Percentiles rank a stretch among this genome's conserved stretches.
These are phyloP conservation scores for Siniperca scherzeri DNA, from an alignment of 2,797 vertebrate genomes.

Conservation along the genomic window DNA sequence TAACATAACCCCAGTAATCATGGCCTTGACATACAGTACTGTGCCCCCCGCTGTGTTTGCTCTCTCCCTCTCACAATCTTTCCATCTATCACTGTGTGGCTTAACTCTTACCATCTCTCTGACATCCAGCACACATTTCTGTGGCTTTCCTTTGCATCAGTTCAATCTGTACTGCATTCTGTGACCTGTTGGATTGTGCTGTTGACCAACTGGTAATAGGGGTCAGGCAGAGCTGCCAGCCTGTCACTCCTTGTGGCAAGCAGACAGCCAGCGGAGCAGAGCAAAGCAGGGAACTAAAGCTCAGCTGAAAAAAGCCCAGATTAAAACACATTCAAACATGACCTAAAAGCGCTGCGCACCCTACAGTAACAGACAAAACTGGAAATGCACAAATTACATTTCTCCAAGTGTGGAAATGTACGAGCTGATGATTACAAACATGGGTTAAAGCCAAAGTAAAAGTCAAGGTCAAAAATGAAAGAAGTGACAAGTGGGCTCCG, in stretches of 20 bases:
- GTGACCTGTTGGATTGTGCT: conserved; percentile 43
- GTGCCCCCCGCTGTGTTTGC: conserved; percentile 30
- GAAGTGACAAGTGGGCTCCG: conserved; percentile 32
- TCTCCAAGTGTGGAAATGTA: background rate
- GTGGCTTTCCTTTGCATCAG: conserved; percentile 33
- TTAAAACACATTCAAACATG: conserved; percentile 43
- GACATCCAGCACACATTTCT: conserved; percentile 48
- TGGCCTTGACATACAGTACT: conserved; percentile 44
- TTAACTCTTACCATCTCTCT: conserved; percentile 26
- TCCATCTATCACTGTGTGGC: conserved; percentile 24
- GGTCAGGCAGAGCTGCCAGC: conserved; percentile 35
- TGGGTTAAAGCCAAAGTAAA: conserved; percentile 33
- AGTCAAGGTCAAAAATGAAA: conserved; percentile 31
- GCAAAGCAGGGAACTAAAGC: conserved; percentile 33
- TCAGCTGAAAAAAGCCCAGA: conserved; percentile 30
- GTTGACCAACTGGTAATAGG: conserved; percentile 31
- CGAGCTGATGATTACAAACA: conserved; percentile 16
- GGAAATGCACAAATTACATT: conserved; percentile 1
- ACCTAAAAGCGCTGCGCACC: background rate
- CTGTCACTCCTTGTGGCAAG: conserved; percentile 21
- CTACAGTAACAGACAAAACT: background rate
- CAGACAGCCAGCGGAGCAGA: conserved; percentile 19
- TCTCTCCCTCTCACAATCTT: conserved; percentile 32
- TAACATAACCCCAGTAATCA: conserved; percentile 60
- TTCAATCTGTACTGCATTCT: conserved; percentile 33